Percentiles rank a stretch among this genome's conserved stretches.
These are phyloP conservation scores for Harmothoe impar DNA, from an alignment of 2,888 invertebrate genomes.

Conservation along the genomic window DNA sequence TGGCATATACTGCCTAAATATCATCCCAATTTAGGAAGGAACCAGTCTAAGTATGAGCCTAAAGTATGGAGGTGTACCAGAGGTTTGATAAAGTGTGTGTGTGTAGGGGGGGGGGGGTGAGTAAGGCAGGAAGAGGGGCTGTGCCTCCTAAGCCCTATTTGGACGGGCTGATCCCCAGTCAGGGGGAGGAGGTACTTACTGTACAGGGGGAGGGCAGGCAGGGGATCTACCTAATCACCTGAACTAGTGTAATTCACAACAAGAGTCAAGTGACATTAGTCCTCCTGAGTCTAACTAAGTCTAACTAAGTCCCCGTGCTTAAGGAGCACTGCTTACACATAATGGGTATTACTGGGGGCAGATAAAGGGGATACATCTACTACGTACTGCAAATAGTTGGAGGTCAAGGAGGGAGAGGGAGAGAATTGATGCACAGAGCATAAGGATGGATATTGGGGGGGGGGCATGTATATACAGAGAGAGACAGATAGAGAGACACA, in stretches of 20 bases:
- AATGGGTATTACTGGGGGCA: not conserved
- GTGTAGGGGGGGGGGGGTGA: not conserved
- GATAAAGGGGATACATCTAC: too few relatives aligned
- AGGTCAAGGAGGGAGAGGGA: too few relatives aligned
- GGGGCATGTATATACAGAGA: too few relatives aligned
- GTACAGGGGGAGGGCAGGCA: not conserved
- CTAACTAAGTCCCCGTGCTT: not conserved
- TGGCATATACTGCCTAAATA: too few relatives aligned
- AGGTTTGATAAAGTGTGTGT: too few relatives aligned
- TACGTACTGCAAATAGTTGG: too few relatives aligned
- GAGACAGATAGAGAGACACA: too few relatives aligned
- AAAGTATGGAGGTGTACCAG: too few relatives aligned
- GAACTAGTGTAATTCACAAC: slow-evolving; percentile 16
- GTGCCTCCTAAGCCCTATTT: not conserved
- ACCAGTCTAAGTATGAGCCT: too few relatives aligned
- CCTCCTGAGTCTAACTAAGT: not conserved
- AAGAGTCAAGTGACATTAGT: slow-evolving; percentile 42
- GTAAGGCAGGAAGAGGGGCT: not conserved
- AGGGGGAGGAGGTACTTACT: not conserved
- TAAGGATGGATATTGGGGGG: too few relatives aligned
- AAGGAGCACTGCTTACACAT: slow-evolving; percentile 7
- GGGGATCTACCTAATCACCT: slow-evolving; percentile 32
- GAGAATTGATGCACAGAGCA: too few relatives aligned
- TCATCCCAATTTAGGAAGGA: too few relatives aligned
- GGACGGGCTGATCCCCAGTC: not conserved